These are phyloP conservation scores for Leptura quadrifasciata DNA, from an alignment of 2,888 invertebrate genomes.

Conservation along the genomic window DNA sequence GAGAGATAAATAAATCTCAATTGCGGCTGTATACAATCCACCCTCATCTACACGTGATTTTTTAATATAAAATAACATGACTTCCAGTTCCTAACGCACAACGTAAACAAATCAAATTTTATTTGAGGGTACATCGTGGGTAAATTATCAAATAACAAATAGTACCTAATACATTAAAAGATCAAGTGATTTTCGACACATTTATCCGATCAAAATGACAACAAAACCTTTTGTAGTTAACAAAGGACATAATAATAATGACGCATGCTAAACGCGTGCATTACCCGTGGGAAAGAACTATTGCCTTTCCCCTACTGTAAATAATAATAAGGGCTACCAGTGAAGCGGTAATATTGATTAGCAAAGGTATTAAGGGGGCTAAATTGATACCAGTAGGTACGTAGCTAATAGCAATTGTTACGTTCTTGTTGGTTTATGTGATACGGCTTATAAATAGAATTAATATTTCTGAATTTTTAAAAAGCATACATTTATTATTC, in stretches of 20 bases:
- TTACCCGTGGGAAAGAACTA: slow-evolving; percentile 62
- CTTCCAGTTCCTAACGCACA: slow-evolving; percentile 47
- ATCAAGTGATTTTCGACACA: slow-evolving; percentile 53
- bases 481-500: too few species aligned
- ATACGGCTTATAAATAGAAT: too few species aligned
- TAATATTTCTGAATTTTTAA: too few species aligned
- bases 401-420: background rate
- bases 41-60: slow-evolving; percentile 40
- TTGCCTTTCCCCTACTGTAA: slow-evolving; percentile 41
- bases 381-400: background rate
- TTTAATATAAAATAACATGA: slow-evolving; percentile 50
- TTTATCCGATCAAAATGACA: slow-evolving; percentile 45
- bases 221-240: slow-evolving; percentile 47
- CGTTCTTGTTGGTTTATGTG: background rate
- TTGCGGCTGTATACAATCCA: slow-evolving; percentile 1
- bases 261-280: slow-evolving; percentile 60
- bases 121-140: slow-evolving; percentile 39
- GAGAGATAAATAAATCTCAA: background rate
- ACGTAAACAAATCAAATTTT: slow-evolving; percentile 34
- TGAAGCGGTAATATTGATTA: slow-evolving; percentile 13
- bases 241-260: slow-evolving; percentile 50
- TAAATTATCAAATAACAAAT: slow-evolving; percentile 41
- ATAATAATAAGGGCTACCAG: slow-evolving; percentile 43
- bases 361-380: background rate
- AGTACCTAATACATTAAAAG: slow-evolving; percentile 41